These are phyloP conservation scores for Linyphia triangularis DNA, from an alignment of 2,888 invertebrate species.

Conservation along the genomic window DNA sequence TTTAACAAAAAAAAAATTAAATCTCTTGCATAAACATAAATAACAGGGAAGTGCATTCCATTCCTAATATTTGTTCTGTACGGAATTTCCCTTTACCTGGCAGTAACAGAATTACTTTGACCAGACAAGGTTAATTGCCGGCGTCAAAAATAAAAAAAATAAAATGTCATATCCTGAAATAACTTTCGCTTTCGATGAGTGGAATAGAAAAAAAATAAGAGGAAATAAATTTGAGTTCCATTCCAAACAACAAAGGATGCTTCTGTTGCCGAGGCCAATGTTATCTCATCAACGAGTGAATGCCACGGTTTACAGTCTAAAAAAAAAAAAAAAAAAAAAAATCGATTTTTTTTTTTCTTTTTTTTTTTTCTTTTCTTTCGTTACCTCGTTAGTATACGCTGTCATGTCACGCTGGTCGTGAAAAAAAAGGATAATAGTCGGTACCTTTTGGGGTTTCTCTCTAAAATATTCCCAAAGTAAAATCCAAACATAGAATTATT, in stretches of 20 bases:
- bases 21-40: too few species aligned
- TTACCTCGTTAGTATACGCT: constrained; percentile 35
- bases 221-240: constrained; percentile 47
- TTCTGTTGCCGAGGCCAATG: constrained; percentile 62
- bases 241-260: constrained; percentile 35
- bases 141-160: constrained; percentile 25
- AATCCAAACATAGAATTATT: neutral
- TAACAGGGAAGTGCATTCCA: too few species aligned
- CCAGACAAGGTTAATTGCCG: constrained; percentile 47
- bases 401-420: constrained; percentile 28
- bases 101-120: constrained; percentile 1
- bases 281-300: constrained; percentile 32
- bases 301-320: constrained; percentile 13
- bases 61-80: neutral
- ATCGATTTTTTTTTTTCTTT: too few species aligned
- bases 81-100: neutral
- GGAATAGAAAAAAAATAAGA: constrained; percentile 10
- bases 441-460: neutral
- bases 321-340: neutral
- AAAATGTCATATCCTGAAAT: constrained; percentile 47
- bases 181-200: constrained; percentile 32
- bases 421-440: neutral
- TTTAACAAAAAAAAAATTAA: too few species aligned
- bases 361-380: neutral
- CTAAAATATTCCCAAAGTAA: neutral